Percentiles rank a stretch among this genome's conserved stretches.
phyloP scores from a whole-genome alignment of 2,888 invertebrate genomes.

The Hemithea aestivaria region DNA sequence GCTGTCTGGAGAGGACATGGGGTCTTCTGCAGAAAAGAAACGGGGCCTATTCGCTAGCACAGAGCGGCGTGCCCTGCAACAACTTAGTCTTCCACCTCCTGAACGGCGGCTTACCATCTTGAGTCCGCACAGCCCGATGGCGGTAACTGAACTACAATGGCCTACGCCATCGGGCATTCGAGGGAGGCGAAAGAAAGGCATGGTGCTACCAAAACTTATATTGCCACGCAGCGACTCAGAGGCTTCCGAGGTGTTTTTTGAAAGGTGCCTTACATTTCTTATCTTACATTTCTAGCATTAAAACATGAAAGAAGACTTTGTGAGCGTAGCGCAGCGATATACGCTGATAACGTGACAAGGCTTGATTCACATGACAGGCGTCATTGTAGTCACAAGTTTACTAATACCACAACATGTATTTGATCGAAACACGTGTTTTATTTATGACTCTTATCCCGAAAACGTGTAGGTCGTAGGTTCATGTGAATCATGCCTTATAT shows the following conservation, averaged over 20 bases:
- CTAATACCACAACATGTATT: too few relatives aligned
- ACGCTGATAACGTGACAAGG: too few relatives aligned
- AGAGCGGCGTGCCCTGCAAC: slow-evolving; percentile 81
- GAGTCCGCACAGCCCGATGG: slow-evolving; percentile 88
- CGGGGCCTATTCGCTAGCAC: slow-evolving; percentile 84
- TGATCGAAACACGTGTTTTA: too few relatives aligned
- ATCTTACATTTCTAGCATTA: too few relatives aligned
- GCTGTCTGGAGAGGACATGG: slow-evolving; percentile 81
- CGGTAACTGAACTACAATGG: slow-evolving; percentile 82
- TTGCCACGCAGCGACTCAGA: slow-evolving; percentile 87
- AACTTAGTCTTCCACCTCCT: slow-evolving; percentile 84
- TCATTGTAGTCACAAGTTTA: too few relatives aligned
- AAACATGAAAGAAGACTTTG: too few relatives aligned
- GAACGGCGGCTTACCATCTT: slow-evolving; percentile 86
- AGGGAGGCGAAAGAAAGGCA: slow-evolving; percentile 84
- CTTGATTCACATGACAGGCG: too few relatives aligned
- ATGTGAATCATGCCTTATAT: too few relatives aligned
- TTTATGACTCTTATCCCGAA: too few relatives aligned
- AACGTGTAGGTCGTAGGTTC: too few relatives aligned
- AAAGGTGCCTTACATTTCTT: slow-evolving; percentile 66
- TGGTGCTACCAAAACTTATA: slow-evolving; percentile 86
- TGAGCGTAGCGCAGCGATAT: too few relatives aligned
- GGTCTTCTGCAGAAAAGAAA: slow-evolving; percentile 81
- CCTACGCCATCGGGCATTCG: slow-evolving; percentile 79
- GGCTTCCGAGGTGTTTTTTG: slow-evolving; percentile 82